phyloP scores from a whole-genome alignment of 2,888 invertebrate genomes.

The Dynastes grantii region DNA sequence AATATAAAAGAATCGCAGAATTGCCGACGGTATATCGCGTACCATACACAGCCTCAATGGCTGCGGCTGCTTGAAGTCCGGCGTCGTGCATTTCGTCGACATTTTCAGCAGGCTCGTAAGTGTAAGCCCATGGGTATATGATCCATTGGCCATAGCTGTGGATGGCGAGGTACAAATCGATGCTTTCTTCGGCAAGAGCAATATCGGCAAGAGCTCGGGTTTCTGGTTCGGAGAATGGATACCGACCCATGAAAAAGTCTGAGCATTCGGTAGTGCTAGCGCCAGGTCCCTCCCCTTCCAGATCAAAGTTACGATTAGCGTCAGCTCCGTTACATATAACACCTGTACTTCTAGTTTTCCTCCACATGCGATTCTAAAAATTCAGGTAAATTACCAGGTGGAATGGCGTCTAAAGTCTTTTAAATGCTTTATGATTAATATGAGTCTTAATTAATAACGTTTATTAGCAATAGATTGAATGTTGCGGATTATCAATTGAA shows the following conservation, averaged over 20 bases:
- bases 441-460: too few relatives aligned
- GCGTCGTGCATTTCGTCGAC: conserved; percentile 70
- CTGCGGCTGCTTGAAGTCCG: conserved; percentile 69
- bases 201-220: conserved; percentile 74
- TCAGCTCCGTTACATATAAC: conserved; percentile 79
- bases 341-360: conserved; percentile 77
- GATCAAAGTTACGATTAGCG: conserved; percentile 83
- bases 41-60: conserved; percentile 66
- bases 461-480: too few relatives aligned
- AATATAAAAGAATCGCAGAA: conserved; percentile 70
- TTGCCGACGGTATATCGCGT: conserved; percentile 73
- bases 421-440: too few relatives aligned
- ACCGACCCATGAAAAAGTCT: conserved; percentile 76
- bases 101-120: conserved; percentile 70
- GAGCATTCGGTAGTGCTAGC: conserved; percentile 68
- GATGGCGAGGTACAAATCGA: conserved; percentile 80
- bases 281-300: conserved; percentile 76
- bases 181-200: conserved; percentile 71
- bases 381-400: not conserved
- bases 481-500: too few relatives aligned
- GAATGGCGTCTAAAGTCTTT: too few relatives aligned
- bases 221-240: conserved; percentile 81
- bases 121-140: conserved; percentile 81
- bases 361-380: conserved; percentile 76
- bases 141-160: conserved; percentile 84